phyloP scores from a whole-genome alignment of 2,797 vertebrate genomes.

The Mastacembelus armatus region DNA sequence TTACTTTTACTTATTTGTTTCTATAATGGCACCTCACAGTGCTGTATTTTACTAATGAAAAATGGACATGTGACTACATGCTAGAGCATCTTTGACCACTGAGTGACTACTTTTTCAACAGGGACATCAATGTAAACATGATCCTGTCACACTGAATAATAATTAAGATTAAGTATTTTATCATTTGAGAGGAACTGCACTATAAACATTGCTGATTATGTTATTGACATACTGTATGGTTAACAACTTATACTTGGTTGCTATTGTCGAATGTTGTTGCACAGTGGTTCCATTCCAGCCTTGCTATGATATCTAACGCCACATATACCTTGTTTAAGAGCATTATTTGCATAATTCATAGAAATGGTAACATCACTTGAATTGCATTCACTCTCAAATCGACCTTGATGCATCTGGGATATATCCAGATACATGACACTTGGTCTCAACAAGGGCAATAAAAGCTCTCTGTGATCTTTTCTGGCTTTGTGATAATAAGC shows the following conservation, averaged over 20 bases:
- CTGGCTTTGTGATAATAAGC: constrained; percentile 37
- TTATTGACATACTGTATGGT: background rate
- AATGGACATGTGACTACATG: no score
- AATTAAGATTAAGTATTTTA: background rate
- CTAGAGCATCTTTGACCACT: no score
- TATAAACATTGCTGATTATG: background rate
- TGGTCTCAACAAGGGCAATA: constrained; percentile 25
- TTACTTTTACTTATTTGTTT: constrained; percentile 35
- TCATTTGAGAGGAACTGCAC: background rate
- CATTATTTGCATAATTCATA: background rate
- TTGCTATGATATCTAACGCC: background rate
- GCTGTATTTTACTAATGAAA: no score
- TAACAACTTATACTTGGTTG: no score
- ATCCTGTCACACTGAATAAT: background rate
- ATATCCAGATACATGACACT: constrained; percentile 31
- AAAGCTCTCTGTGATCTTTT: constrained; percentile 43
- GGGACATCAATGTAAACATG: background rate
- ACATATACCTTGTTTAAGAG: background rate
- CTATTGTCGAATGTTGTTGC: background rate
- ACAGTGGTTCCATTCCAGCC: background rate
- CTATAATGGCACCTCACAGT: constrained; percentile 3
- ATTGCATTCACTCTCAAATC: constrained; percentile 18
- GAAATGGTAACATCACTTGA: background rate
- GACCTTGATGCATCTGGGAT: constrained; percentile 8
- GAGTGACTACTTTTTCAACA: no score